These are phyloP conservation scores for Drosophila kuntzei DNA, from an alignment of 2,888 invertebrate species.

Conservation along the genomic window DNA sequence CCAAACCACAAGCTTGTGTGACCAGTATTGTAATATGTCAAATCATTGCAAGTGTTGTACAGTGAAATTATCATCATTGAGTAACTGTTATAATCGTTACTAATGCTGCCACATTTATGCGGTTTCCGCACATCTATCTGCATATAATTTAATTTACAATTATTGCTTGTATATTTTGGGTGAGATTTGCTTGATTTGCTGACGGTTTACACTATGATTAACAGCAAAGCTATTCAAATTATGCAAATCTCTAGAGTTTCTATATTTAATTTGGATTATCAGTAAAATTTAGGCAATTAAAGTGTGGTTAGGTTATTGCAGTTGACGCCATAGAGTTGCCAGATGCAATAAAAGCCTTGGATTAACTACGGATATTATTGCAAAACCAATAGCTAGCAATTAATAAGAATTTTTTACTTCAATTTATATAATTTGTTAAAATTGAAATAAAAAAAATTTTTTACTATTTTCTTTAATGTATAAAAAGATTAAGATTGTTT, in stretches of 20 bases:
- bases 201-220: neutral
- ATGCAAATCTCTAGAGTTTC: slow-evolving; percentile 3
- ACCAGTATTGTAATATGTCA: slow-evolving; percentile 40
- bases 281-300: neutral
- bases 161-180: slow-evolving; percentile 6
- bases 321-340: neutral
- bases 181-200: slow-evolving; percentile 19
- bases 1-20: slow-evolving; percentile 36
- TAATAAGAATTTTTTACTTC: no score
- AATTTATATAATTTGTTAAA: no score
- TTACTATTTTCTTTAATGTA: no score
- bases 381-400: no score
- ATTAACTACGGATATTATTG: no score
- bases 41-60: slow-evolving; percentile 23
- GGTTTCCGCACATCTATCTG: slow-evolving; percentile 5
- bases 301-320: neutral
- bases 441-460: no score
- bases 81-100: slow-evolving; percentile 2
- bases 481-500: no score
- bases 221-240: neutral
- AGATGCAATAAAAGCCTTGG: neutral
- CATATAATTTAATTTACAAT: slow-evolving; percentile 27
- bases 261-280: neutral
- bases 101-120: slow-evolving; percentile 16
- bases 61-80: slow-evolving; percentile 7